These are phyloP conservation scores for Saccostrea cuccullata DNA, from an alignment of 1,140 invertebrate genomes.

Conservation along the genomic window DNA sequence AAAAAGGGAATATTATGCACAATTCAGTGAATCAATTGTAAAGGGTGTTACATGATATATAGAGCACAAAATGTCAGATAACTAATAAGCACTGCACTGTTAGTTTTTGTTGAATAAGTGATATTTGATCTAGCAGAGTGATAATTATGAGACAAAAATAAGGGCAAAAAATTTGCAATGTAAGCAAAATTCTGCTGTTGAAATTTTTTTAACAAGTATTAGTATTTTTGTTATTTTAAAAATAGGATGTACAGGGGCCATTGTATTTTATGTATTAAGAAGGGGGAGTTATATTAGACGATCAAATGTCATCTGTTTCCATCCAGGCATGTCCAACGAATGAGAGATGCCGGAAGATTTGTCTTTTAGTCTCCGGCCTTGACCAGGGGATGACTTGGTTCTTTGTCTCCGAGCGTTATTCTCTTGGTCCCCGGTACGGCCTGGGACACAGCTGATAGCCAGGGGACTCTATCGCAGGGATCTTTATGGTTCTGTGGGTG, in stretches of 20 bases:
- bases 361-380: constrained; percentile 9
- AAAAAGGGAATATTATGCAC: constrained; percentile 1
- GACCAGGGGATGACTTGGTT: neutral
- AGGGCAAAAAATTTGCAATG: neutral
- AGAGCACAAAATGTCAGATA: neutral
- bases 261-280: neutral
- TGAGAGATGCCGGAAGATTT: constrained; percentile 18
- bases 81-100: neutral
- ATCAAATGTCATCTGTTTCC: neutral
- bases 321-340: neutral
- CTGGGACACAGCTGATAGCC: neutral
- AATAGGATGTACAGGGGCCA: neutral
- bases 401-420: neutral
- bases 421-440: neutral
- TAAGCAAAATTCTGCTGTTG: neutral
- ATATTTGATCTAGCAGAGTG: neutral
- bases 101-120: neutral
- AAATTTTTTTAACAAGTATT: neutral
- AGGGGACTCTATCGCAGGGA: neutral
- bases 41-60: neutral
- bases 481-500: neutral
- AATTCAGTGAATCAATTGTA: neutral
- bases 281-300: neutral
- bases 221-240: too few species aligned
- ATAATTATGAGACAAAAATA: neutral